phyloP scores from a whole-genome alignment of 2,113 vertebrate genomes.

The Recurvirostra avosetta region DNA sequence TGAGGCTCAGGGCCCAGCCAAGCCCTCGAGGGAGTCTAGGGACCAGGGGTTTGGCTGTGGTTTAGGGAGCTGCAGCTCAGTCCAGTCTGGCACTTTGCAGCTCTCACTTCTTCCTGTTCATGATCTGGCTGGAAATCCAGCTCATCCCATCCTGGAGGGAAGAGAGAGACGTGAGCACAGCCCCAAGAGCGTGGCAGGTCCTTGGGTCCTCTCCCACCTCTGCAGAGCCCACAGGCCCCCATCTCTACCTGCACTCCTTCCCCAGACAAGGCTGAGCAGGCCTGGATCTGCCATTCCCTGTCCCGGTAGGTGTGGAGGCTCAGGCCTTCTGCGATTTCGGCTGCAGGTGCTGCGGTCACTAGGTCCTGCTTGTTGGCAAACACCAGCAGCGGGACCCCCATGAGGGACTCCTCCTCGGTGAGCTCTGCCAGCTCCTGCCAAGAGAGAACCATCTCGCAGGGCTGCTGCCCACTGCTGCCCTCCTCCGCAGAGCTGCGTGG shows the following conservation, averaged over 20 bases:
- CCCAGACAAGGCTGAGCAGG: slow-evolving; percentile 86
- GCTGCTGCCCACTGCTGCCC: not conserved
- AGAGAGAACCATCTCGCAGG: not conserved
- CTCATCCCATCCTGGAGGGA: slow-evolving; percentile 86
- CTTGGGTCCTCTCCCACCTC: not conserved
- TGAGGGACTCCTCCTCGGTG: slow-evolving; percentile 80
- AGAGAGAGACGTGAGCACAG: not conserved
- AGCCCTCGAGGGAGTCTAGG: rapidly evolving
- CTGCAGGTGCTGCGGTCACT: slow-evolving; percentile 79
- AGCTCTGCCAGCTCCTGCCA: slow-evolving; percentile 85
- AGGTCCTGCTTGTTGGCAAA: slow-evolving; percentile 92
- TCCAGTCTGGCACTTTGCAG: not conserved
- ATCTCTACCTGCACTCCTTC: slow-evolving; percentile 84
- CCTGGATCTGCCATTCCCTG: slow-evolving; percentile 88
- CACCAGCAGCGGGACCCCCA: slow-evolving; percentile 82
- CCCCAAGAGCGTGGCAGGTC: not conserved
- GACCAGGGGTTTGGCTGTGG: not conserved
- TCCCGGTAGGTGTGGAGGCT: slow-evolving; percentile 86
- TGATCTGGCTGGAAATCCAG: slow-evolving; percentile 90
- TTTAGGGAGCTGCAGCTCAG: not conserved
- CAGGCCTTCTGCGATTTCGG: slow-evolving; percentile 85
- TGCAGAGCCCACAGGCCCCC: not conserved
- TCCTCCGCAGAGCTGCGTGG: rapidly evolving
- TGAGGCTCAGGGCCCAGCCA: not conserved
- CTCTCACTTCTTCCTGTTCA: slow-evolving; percentile 81